Evolutionary conservation across 2,888 invertebrate species (phyloP).

Genomic region (Ectemnius cavifrons): DNA sequence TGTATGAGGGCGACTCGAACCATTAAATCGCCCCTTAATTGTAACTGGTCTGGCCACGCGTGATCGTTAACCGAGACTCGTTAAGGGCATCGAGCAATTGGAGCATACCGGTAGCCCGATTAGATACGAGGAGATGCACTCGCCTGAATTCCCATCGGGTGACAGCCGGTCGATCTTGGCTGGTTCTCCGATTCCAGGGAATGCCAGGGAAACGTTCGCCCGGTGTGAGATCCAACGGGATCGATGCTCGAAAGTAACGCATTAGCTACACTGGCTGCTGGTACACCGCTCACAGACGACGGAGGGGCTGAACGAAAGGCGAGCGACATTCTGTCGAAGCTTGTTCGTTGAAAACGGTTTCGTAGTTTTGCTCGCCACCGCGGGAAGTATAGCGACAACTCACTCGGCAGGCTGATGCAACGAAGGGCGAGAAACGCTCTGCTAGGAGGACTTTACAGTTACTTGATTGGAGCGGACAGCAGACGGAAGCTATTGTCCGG

Average conservation of each 20-base stretch:
- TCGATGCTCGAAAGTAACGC: conserved; percentile 11
- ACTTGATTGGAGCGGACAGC: not conserved
- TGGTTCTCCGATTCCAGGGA: conserved; percentile 24
- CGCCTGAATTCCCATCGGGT: not conserved
- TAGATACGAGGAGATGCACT: conserved; percentile 26
- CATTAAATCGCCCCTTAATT: too few species aligned
- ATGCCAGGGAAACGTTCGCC: conserved; percentile 14
- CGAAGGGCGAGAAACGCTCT: not conserved
- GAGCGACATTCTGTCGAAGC: not conserved
- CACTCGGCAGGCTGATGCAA: conserved; percentile 19
- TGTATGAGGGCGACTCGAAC: too few species aligned
- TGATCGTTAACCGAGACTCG: too few species aligned
- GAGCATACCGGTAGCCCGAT: conserved; percentile 17
- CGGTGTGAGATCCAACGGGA: conserved; percentile 39
- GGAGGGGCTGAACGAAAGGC: not conserved
- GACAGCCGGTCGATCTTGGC: not conserved
- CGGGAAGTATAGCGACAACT: conserved; percentile 41
- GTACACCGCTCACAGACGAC: too few species aligned
- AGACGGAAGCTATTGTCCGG: not conserved
- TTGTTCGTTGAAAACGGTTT: conserved; percentile 15
- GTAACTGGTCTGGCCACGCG: too few species aligned
- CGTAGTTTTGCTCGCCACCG: conserved; percentile 26
- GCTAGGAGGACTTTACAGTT: not conserved
- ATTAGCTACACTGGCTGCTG: too few species aligned
- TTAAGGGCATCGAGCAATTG: too few species aligned